Base-by-base conservation (phyloP, 2,113 vertebrate genomes). In the Anguilla rostrata region DNA sequence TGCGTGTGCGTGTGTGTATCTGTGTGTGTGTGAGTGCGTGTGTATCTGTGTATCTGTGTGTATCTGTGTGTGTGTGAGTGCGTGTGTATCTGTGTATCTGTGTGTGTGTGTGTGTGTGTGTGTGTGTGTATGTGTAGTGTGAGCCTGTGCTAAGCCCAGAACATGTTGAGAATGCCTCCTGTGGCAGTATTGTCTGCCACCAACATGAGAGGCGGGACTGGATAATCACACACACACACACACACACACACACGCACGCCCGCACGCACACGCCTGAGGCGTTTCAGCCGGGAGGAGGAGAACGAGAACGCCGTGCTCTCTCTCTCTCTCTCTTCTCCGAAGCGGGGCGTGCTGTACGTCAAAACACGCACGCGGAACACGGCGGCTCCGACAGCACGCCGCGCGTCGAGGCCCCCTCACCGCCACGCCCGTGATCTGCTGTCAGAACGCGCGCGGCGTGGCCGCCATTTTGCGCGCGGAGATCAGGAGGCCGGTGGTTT, bases 221-320 rank as follows among this genome's bases (percentile, higher is more conserved):
- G 43, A 46, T 46, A 46, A 46, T 46, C 43, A 46, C 43, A 78
- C 86, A 86, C 82, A 46, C 34, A 34, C 34, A 34, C 34, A 34
- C 34, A 34, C 34, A 34, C 34, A 1, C 34, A 34, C 34, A 34
- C 34, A 34, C n/a, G n/a, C n/a, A n/a, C n/a, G n/a, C n/a, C n/a
- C n/a, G n/a, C 34, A 34, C 34, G 34, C 34, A 34, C 81, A 39
- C 84, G 81, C 80, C 53, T 86, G 82, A 84, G 75, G 80, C 66
- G 63, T 80, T 9, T 34, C 53, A 78, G 60, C 57, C 41, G 5
- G 41, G 39, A 79, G 4, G 43, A 49, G 66, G 56, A 34, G 34
- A 34, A 34, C 34, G 34, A 34, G 34, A 34, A 34, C 34, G 34
- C 34, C 34, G 34, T 1, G 34, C 34, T 34, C 34, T 34, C 34